Evolutionary conservation across 2,888 invertebrate genomes (phyloP).

Genomic region (Chironomus tentans): DNA sequence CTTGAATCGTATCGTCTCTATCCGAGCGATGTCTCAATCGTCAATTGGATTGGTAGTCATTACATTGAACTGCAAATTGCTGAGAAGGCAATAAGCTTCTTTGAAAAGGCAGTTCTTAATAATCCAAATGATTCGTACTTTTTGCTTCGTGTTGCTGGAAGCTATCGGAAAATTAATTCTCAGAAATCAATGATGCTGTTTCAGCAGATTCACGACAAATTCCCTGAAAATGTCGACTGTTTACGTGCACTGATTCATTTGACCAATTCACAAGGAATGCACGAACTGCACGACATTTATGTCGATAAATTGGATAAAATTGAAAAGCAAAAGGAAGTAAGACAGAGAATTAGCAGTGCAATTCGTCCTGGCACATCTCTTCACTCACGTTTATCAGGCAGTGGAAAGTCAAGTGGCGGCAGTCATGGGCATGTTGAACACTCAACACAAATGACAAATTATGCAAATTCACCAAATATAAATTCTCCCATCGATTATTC

Average conservation of each 20-base stretch:
- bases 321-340: constrained; percentile 36
- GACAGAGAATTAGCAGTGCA: constrained; percentile 34
- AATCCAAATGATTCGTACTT: constrained; percentile 75
- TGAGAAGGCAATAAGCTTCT: constrained; percentile 76
- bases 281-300: constrained; percentile 75
- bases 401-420: constrained; percentile 18
- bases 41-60: constrained; percentile 83
- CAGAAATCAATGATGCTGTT: constrained; percentile 43
- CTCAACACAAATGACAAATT: neutral
- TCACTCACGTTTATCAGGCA: neutral
- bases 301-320: constrained; percentile 71
- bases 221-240: constrained; percentile 94
- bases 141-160: constrained; percentile 77
- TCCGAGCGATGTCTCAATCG: constrained; percentile 47
- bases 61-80: constrained; percentile 81
- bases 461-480: constrained; percentile 4
- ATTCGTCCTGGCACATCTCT: constrained; percentile 10
- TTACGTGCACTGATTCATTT: constrained; percentile 51
- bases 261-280: constrained; percentile 61
- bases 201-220: constrained; percentile 61
- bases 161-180: constrained; percentile 63
- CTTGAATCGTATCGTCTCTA: constrained; percentile 40
- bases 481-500: constrained; percentile 19
- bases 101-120: constrained; percentile 66
- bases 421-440: neutral